Evolutionary conservation across 2,113 vertebrate species (phyloP), one percentile per base, ranked within the genome.

Genomic region (Notothenia coriiceps): DNA sequence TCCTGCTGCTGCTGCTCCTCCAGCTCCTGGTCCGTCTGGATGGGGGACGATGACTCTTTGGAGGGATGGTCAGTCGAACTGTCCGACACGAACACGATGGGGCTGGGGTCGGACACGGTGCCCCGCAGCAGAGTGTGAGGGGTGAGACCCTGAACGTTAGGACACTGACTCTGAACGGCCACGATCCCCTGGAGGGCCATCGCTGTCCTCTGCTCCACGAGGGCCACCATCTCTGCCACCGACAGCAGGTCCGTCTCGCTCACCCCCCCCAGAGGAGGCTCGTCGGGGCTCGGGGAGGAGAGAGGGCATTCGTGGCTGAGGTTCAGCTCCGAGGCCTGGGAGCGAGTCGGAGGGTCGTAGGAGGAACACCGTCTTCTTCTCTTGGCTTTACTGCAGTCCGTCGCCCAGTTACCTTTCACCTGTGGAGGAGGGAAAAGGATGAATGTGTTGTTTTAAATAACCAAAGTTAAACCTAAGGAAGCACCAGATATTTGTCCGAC

Each of bases 341-440:
- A 76, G 57, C 94, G 95, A 0, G 92, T 57, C 1, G 96, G 93
- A 52, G 95, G 94, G 54, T 96, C 95, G 2, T 98, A 97, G 0
- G 96, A 96, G 13, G 97, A 97, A 74, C 97, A 96, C 62, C 98
- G 93, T 11, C 97, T 93, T 40, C 98, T 91, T 54, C 97, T 96
- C 79, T 98, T 98, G 75, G 97, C 96, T 90, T 97, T 98, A 87
- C 96, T 98, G 85, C 95, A 96, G 52, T 97, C 97, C 0, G 93
- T 97, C 20, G 95, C 96, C 98, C 98, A 99, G 77, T 98, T 95
- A 20, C 97, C 97, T 70, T 99, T 99, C 5, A 98, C 96, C 93
- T 94, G 68, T n/a, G 11, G 12, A 74, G 13, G 60, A 57, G 9
- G 9, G 6, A 69, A 29, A 29, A 29, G 29, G 35, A 40, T 40